Conservation (phyloP, 2,113 vertebrate species). For the Hymenochirus boettgeri region DNA sequence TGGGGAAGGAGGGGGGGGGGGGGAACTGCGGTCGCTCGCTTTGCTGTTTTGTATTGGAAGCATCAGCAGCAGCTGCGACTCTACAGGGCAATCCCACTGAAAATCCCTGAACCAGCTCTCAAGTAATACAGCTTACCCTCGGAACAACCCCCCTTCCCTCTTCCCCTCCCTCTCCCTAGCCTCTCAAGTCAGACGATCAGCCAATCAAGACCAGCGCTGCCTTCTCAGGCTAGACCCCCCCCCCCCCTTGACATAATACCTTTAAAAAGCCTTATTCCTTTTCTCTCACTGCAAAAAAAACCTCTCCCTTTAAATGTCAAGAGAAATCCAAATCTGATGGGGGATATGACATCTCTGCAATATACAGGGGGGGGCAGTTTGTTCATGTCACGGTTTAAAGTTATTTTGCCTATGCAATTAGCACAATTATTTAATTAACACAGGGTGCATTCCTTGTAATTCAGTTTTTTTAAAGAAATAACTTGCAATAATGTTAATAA, state of each 20-base stretch:
- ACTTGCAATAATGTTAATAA: no score
- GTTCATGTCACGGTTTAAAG: no score
- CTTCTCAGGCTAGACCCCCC: not conserved
- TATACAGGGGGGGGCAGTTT: no score
- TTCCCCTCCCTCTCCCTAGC: constrained; percentile 7
- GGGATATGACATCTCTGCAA: not conserved
- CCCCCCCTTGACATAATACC: constrained; percentile 40
- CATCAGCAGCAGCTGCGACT: constrained; percentile 26
- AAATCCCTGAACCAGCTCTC: constrained; percentile 25
- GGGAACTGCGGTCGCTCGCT: constrained; percentile 1
- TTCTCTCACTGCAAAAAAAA: constrained; percentile 24
- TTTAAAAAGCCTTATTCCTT: constrained; percentile 35
- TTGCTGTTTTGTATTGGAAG: constrained; percentile 7
- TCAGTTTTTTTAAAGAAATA: no score
- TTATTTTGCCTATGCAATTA: no score
- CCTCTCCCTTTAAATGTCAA: not conserved
- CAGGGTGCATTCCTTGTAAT: no score
- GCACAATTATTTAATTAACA: no score
- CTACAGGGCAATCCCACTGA: constrained; percentile 35
- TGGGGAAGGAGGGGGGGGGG: no score
- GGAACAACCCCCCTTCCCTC: constrained; percentile 4
- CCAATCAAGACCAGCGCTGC: constrained; percentile 19
- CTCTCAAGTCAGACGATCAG: constrained; percentile 25
- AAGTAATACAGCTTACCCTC: constrained; percentile 29
- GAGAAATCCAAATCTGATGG: not conserved